Conservation (phyloP, 2,797 vertebrate species). For the Chloroceryle inda region DNA sequence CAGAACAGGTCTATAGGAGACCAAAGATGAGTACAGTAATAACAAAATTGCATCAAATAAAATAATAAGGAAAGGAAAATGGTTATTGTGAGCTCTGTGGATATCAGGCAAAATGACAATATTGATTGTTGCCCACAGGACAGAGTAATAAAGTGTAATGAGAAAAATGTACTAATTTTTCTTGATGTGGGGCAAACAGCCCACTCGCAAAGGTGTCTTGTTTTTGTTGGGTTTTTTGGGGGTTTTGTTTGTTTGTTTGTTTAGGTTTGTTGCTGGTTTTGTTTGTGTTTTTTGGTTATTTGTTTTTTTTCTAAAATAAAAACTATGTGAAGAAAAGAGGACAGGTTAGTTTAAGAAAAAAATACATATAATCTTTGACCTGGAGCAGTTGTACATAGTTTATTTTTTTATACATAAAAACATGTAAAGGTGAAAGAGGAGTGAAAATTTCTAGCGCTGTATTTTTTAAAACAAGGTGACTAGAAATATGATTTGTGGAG, state of each 20-base stretch:
- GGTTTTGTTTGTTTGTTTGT: no score
- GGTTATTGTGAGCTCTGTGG: not conserved
- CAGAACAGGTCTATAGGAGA: not conserved
- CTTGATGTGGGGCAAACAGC: not conserved
- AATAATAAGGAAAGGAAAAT: constrained; percentile 16
- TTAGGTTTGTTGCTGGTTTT: no score
- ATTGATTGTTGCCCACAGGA: not conserved
- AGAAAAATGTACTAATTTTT: not conserved
- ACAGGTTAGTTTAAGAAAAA: not conserved
- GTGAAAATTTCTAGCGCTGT: not conserved
- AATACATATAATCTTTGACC: not conserved
- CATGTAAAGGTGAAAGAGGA: not conserved
- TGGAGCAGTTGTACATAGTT: not conserved
- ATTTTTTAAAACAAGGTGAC: not conserved
- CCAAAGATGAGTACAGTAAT: not conserved
- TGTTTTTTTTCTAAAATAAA: not conserved
- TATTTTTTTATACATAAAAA: not conserved
- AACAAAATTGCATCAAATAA: not conserved
- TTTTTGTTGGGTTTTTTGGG: no score
- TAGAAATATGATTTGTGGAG: not conserved
- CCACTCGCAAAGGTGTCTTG: not conserved
- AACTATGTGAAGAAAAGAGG: not conserved
- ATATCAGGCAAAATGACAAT: not conserved
- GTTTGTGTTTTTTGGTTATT: no score
- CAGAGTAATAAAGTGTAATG: not conserved